Evolutionary conservation across 1,140 invertebrate species (phyloP), one percentile per base, ranked within the genome.

Genomic region (Drosophila persimilis): DNA sequence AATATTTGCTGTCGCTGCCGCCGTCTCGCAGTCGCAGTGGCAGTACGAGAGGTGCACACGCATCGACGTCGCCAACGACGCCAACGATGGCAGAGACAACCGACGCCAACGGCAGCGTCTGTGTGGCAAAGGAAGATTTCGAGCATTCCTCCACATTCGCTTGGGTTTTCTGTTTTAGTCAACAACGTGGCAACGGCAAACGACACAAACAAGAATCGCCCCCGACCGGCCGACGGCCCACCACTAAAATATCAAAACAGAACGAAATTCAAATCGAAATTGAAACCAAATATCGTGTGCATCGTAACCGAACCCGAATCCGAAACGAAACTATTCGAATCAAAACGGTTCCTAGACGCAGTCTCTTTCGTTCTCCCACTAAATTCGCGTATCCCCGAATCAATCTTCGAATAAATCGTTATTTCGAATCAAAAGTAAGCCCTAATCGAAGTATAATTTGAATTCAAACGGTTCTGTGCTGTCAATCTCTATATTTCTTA

Each of bases 81-180:
- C 45, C 24, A n/a, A 13, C 45, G 29, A 26, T 31, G 56, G 17
- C 56, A 29, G 35, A 39, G 35, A 39, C 35, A 39, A 39, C 35
- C 35, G 35, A 39, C 3, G 31, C 35, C 35, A 64, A 51, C 24
- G 47, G 55, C 35, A 48, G 45, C 57, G 62, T 39, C 47, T 29
- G 46, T 64, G 65, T 53, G 44, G 48, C 57, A 43, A 54, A 39
- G 58, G 65, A 61, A 73, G 69, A 76, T 56, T 47, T 54, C 76
- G 71, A 85, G 77, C 60, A 85, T 75, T 84, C 57, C 71, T 84
- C 57, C 71, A 58, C 79, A 78, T 60, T 79, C 72, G 65, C 39
- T 77, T 63, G 61, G 58, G 43, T 64, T 78, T 74, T 64, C 55
- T 48, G 76, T 59, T 84, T 84, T 85, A 84, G 80, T 84, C 80